Base-by-base conservation (phyloP, 2,113 vertebrate species). In the Paramisgurnus dabryanus region DNA sequence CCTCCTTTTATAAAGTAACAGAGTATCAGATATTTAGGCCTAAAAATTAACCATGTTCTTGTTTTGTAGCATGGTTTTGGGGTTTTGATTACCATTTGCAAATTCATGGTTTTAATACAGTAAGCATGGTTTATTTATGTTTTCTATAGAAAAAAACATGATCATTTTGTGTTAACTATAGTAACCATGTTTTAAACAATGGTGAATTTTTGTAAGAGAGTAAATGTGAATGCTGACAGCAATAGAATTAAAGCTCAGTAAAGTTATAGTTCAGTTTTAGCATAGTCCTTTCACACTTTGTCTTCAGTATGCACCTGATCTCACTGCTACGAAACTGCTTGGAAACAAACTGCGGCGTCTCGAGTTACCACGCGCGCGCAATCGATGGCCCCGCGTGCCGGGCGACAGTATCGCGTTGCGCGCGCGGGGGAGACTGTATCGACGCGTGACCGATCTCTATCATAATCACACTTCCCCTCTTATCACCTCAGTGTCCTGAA, bases 401-500 rank as follows among this genome's bases (percentile, higher is more conserved):
- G 75, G 66, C 83, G 83, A 84, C 70, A 86, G 91, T 92, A 86
- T 92, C 87, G 50, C 64, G 80, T 93, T 91, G 88, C 91, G 78
- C 79, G 83, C 60, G 60, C 81, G 82, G 82, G 85, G 79, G 63
- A 22, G 47, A 55, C 83, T 76, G 89, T 91, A 91, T 91, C 83
- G 86, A 87, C 84, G 88, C 86, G 84, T 87, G 88, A 81, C 86
- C 84, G 90, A 92, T 92, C 84, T 85, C 91, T 92, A 93, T 93
- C 91, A 90, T 89, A 90, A 91, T 92, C 91, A 90, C 91, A 92
- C 91, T 92, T 92, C 91, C 90, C 90, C 89, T 87, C 89, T 91
- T 90, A 92, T 92, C 90, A 76, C 86, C 53, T 73, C 78, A 74
- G 47, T 87, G 68, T 89, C 88, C 65, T 92, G 87, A 92, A 93